Evolutionary conservation across 2,797 vertebrate genomes (phyloP), one percentile per base, ranked within the genome.

Genomic region (Gymnodraco acuticeps): DNA sequence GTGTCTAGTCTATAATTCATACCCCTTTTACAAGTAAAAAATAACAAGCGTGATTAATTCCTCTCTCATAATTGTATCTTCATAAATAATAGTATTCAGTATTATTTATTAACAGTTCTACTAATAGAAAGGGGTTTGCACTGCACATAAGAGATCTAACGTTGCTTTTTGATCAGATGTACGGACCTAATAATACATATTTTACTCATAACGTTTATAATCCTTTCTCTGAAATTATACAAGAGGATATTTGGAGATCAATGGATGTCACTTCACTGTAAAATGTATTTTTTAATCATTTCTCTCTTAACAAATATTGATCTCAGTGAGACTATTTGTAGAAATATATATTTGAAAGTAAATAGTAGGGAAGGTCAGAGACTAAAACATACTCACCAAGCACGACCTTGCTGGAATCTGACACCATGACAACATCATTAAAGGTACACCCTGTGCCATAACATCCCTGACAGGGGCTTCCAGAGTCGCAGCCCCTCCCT

Each of bases 401-500:
- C 0, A 81, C 88, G 52, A 95, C 73, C 0, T 20, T 64, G 31
- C 84, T 91, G 70, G 89, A 78, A 27, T 92, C 83, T 4, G 93
- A 23, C 38, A 86, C 45, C 82, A 96, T 10, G 0, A 94, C 77
- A 0, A 96, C 47, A 0, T 94, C 93, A 17, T 88, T 84, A 1
- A 91, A 17, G 17, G 23, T 70, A 47, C 94, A 95, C 10, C 75
- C 77, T 0, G 42, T 63, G 11, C 69, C 66, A 0, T 64, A 8
- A 51, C 91, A 92, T 1, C 76, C 78, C 0, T 23, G 1, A 65
- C 92, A 94, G 9, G 65, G 9, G 12, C 41, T 43, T 0, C 8
- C 41, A 0, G 5, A 0, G 1, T 75, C 51, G 19, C 87, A 93
- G 47, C 95, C 90, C 7, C 95, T 79, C n/a, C 88, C 91, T 1